Percentiles rank a stretch among this genome's conserved stretches.
These are phyloP conservation scores for Xiphophorus maculatus DNA, from an alignment of 2,113 vertebrate genomes.

Conservation along the genomic window DNA sequence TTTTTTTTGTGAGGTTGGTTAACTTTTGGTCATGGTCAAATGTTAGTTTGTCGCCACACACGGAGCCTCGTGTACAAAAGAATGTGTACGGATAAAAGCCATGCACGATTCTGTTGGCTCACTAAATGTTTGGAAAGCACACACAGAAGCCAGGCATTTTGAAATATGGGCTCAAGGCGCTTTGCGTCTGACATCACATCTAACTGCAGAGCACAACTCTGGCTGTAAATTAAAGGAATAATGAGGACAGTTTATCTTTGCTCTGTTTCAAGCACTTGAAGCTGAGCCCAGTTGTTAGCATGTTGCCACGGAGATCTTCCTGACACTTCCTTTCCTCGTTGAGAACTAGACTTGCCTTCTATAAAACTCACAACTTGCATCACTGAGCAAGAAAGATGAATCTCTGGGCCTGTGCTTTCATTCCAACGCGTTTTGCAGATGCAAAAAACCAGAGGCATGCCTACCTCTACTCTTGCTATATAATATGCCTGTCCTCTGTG, in stretches of 20 bases:
- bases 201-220: conserved; percentile 61
- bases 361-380: conserved; percentile 46
- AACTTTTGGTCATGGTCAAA: not conserved
- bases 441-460: not conserved
- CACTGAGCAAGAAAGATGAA: not conserved
- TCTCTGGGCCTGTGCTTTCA: conserved; percentile 13
- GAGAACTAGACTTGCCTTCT: conserved; percentile 62
- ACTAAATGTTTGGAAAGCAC: conserved; percentile 55
- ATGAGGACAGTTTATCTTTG: conserved; percentile 49
- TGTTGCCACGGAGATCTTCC: conserved; percentile 53
- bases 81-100: too few relatives aligned
- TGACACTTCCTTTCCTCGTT: conserved; percentile 69
- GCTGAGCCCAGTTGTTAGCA: conserved; percentile 54
- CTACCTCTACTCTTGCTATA: not conserved
- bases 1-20: not conserved
- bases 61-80: too few relatives aligned
- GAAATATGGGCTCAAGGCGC: conserved; percentile 59
- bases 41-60: not conserved
- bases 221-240: conserved; percentile 68
- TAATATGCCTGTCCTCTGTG: conserved; percentile 6
- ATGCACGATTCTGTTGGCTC: conserved; percentile 17
- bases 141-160: conserved; percentile 66
- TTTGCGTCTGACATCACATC: conserved; percentile 67
- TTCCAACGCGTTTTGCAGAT: not conserved
- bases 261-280: conserved; percentile 41